Evolutionary conservation across 2,888 invertebrate genomes (phyloP), one percentile per base, ranked within the genome.

Genomic region (Nasonovia ribisnigri): DNA sequence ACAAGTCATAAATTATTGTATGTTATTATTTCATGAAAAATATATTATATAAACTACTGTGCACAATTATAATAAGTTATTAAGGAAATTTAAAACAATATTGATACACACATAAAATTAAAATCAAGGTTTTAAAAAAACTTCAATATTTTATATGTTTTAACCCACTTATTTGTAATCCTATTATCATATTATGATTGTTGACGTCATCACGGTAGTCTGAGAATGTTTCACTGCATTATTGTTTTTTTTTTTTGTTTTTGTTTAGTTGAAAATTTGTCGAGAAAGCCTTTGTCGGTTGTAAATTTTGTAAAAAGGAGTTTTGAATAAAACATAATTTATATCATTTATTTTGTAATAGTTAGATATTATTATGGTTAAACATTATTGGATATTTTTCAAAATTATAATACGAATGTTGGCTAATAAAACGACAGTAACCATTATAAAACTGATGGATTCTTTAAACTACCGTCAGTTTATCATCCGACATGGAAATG

Each of bases 391-490:
- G 84, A 43, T 54, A 26, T 54, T 42, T 88, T 67, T 90, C 29
- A 90, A 60, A 60, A 90, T 87, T 48, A 87, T n/a, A 16, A 90
- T 6, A 20, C 60, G 46, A 89, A 67, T 43, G 20, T n/a, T 24
- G 20, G 10, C 46, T 46, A 46, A 90, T 46, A 90, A 90, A 48
- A 90, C 5, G 36, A 36, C 20, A 90, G 43, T 67, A 5, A 6
- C 29, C 43, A 16, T 48, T 77, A 90, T 36, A 67, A 90, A 67
- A 90, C 48, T 48, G 48, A 77, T 67, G 48, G 48, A 36, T 90
- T 90, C 46, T 20, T 77, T 90, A 77, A 48, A 67, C n/a, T 90
- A 4, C 43, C n/a, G 46, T 51, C 90, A 43, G 51, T 90, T 60
- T 67, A 67, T 90, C 46, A n/a, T 36, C 46, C 36, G n/a, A 26